Conservation (phyloP, 2,113 vertebrate species). For the Hyperopisus bebe region DNA sequence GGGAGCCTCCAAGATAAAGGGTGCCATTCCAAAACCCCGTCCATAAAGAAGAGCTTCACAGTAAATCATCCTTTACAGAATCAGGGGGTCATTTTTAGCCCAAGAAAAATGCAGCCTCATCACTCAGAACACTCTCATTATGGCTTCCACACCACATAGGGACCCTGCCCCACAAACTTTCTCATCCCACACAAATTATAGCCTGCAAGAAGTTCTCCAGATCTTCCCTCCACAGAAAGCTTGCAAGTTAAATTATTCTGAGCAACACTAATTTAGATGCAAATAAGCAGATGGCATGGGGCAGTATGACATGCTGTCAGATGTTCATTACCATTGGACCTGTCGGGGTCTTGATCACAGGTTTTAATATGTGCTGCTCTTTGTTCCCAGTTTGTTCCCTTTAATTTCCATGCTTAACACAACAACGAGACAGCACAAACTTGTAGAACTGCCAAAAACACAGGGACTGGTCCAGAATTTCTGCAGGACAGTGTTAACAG, state of each 20-base stretch:
- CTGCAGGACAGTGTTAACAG: neutral
- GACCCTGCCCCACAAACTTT: neutral
- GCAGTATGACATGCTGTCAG: neutral
- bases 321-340: neutral
- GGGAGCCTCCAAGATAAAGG: neutral
- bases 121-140: slow-evolving; percentile 1
- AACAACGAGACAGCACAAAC: neutral
- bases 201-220: neutral
- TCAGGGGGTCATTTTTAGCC: neutral
- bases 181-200: neutral
- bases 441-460: neutral
- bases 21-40: neutral
- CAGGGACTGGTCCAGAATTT: neutral
- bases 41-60: neutral
- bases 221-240: neutral
- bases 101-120: neutral
- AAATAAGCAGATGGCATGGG: neutral
- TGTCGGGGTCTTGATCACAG: neutral
- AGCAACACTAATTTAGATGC: neutral
- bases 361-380: neutral
- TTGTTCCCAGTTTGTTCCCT: neutral
- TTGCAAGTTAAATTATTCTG: neutral
- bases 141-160: neutral
- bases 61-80: neutral
- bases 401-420: neutral